Percentiles rank a stretch among this genome's conserved stretches.
Evolutionary conservation across 64 coral and sea anemone species (phyloP).

Genomic region (Montipora cactus): DNA sequence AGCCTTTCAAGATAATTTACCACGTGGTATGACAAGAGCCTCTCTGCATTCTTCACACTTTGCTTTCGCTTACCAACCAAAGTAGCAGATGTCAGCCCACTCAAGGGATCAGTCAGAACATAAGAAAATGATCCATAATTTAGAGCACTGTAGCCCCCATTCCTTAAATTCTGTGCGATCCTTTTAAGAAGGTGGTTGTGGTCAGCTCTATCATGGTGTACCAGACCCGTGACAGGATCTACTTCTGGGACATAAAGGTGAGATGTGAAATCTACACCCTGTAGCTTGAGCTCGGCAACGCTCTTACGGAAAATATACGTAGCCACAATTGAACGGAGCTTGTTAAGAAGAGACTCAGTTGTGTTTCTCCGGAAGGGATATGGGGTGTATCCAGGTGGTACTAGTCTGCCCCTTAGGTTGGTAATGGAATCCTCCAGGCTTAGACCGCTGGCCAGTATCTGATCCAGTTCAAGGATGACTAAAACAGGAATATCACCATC

Average conservation of each 20-base stretch:
- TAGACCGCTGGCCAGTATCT: too few species aligned
- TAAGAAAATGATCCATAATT: too few species aligned
- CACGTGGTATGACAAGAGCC: constrained; percentile 44
- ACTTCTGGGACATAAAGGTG: constrained; percentile 71
- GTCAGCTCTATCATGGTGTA: constrained; percentile 62
- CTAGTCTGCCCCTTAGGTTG: too few species aligned
- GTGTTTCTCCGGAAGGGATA: constrained; percentile 42
- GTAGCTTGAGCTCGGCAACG: not conserved
- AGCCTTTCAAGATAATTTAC: not conserved
- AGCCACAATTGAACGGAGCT: constrained; percentile 10
- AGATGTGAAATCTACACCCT: constrained; percentile 51
- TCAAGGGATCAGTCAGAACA: constrained; percentile 10
- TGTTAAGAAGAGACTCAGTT: constrained; percentile 30
- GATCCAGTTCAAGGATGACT: too few species aligned
- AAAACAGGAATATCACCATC: too few species aligned
- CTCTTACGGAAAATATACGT: constrained; percentile 23
- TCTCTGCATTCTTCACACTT: constrained; percentile 54
- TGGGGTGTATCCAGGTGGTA: not conserved
- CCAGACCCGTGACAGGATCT: not conserved
- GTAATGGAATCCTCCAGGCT: too few species aligned
- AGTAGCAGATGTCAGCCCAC: constrained; percentile 58
- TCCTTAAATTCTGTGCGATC: constrained; percentile 32
- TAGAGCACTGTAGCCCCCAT: not conserved
- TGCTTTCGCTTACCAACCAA: constrained; percentile 36
- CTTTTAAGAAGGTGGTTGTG: constrained; percentile 49